Evolutionary conservation across 2,113 vertebrate genomes (phyloP).

Genomic region (Hipposideros armiger): DNA sequence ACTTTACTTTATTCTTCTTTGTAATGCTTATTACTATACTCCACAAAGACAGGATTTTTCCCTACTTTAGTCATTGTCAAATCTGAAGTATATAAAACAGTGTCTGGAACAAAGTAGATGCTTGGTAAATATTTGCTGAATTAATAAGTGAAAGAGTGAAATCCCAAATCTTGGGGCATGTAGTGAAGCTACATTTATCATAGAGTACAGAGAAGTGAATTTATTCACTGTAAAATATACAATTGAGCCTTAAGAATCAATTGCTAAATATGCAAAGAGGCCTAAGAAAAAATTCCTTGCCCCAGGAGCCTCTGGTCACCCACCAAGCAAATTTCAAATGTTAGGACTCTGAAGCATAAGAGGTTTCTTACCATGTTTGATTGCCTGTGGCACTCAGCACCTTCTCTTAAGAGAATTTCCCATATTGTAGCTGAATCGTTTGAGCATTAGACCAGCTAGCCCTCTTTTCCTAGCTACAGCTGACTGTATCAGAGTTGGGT

Average conservation of each 20-base stretch:
- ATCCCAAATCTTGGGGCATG: neutral
- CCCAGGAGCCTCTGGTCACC: neutral
- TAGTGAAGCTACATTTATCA: neutral
- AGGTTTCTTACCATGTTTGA: neutral
- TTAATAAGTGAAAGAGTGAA: neutral
- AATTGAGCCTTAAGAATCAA: neutral
- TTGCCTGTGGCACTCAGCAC: neutral
- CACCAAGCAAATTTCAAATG: neutral
- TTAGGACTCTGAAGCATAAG: neutral
- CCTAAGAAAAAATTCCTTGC: neutral
- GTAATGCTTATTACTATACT: neutral
- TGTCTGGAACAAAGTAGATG: neutral
- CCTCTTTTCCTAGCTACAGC: neutral
- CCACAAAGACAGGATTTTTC: neutral
- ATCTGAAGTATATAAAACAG: neutral
- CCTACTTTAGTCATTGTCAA: neutral
- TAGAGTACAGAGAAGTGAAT: neutral
- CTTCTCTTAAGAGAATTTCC: neutral
- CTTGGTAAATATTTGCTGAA: neutral
- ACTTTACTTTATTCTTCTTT: neutral
- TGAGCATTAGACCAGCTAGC: neutral
- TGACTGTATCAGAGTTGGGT: neutral
- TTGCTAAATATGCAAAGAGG: neutral
- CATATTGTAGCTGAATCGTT: neutral
- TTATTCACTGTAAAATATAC: neutral